These are phyloP conservation scores for Trachops cirrhosus DNA, from an alignment of 2,797 vertebrate genomes.

Conservation along the genomic window DNA sequence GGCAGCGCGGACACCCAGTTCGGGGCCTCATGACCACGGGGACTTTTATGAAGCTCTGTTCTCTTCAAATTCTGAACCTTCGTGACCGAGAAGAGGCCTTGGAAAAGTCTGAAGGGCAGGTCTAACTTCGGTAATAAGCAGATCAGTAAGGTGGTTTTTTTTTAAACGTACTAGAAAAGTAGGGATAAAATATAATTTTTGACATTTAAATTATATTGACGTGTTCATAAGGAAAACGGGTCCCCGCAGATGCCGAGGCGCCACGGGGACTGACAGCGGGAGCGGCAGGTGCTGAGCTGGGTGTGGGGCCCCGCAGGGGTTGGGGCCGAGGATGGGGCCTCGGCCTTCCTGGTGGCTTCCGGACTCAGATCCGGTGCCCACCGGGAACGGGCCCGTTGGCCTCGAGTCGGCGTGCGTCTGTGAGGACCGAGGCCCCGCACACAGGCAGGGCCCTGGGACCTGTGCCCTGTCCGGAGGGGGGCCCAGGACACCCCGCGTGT, in stretches of 20 bases:
- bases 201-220: neutral
- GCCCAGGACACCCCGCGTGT: neutral
- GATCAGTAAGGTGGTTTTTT: neutral
- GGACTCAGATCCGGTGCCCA: neutral
- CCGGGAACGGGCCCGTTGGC: neutral
- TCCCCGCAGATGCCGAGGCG: neutral
- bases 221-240: neutral
- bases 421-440: neutral
- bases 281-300: neutral
- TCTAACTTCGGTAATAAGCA: neutral
- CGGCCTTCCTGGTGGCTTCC: neutral
- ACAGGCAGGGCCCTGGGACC: neutral
- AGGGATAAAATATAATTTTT: neutral
- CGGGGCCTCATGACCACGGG: neutral
- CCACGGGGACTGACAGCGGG: no score
- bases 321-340: no score
- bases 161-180: neutral
- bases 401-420: no score
- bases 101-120: neutral
- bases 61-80: neutral
- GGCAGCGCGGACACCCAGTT: neutral
- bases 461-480: neutral
- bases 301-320: no score
- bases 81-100: neutral
- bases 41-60: neutral